These are phyloP conservation scores for Chondrilla cf. caribensis DNA, from an alignment of 37 sponge, comb jelly and placozoan species.

Conservation along the genomic window DNA sequence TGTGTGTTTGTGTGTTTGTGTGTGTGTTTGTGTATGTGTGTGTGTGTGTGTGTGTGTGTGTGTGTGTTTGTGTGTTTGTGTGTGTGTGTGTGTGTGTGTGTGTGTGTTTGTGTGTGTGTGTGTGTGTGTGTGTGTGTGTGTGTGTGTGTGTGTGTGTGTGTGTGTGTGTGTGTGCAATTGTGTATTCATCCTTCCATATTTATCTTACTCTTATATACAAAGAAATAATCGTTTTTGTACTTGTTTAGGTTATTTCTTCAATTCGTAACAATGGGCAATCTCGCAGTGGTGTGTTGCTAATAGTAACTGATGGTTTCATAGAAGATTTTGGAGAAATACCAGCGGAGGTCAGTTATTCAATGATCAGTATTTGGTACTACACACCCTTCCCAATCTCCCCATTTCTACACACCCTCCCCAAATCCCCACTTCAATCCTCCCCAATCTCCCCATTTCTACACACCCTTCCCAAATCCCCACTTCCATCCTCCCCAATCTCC, in stretches of 20 bases:
- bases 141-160: slow-evolving; percentile 29
- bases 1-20: slow-evolving; percentile 31
- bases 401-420: too few relatives aligned
- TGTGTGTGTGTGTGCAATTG: slow-evolving; percentile 14
- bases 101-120: slow-evolving; percentile 33
- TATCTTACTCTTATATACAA: too few relatives aligned
- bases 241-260: background rate
- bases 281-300: slow-evolving; percentile 2
- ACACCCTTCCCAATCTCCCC: too few relatives aligned
- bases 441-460: too few relatives aligned
- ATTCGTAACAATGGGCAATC: background rate
- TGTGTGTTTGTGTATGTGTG: slow-evolving; percentile 18
- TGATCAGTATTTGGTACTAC: too few relatives aligned
- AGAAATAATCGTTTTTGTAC: too few relatives aligned
- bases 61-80: slow-evolving; percentile 18
- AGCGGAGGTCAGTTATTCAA: too few relatives aligned
- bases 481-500: too few relatives aligned
- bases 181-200: too few relatives aligned
- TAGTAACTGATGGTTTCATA: background rate
- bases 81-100: slow-evolving; percentile 13
- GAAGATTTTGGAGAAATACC: background rate
- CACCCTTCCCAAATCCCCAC: too few relatives aligned
- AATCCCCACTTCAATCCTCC: too few relatives aligned
- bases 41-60: slow-evolving; percentile 36
- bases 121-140: slow-evolving; percentile 28